A percentile compares a stretch with the other conserved stretches of the same genome.
phyloP scores from a whole-genome alignment of 1,140 invertebrate genomes.

The Zaprionus kolodkinae region DNA sequence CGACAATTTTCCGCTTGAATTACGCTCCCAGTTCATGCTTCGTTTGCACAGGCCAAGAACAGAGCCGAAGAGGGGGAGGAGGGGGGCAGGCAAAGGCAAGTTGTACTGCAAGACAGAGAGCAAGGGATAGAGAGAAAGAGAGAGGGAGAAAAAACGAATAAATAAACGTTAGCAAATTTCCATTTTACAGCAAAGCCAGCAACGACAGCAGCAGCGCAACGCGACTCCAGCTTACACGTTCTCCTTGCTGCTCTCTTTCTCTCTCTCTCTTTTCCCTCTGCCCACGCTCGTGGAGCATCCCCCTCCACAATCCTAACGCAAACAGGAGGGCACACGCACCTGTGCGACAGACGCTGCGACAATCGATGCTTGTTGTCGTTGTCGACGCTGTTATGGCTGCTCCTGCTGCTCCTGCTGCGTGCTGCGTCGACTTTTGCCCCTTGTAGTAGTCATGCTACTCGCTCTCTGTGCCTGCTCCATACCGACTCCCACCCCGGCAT shows the following conservation, averaged over 20 bases:
- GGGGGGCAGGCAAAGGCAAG: slow-evolving; percentile 7
- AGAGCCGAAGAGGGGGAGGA: slow-evolving; percentile 1
- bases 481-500: slow-evolving; percentile 56
- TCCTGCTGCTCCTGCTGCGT: neutral
- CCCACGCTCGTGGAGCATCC: no score
- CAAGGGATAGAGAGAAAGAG: neutral
- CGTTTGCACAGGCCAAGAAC: slow-evolving; percentile 68
- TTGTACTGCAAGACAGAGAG: slow-evolving; percentile 6
- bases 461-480: slow-evolving; percentile 13
- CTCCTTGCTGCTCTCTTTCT: neutral
- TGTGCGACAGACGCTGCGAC: slow-evolving; percentile 61
- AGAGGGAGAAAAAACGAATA: slow-evolving; percentile 57
- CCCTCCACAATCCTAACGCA: neutral
- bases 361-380: slow-evolving; percentile 65
- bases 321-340: slow-evolving; percentile 43
- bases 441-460: slow-evolving; percentile 19
- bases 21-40: slow-evolving; percentile 81
- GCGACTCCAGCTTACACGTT: slow-evolving; percentile 25
- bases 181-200: slow-evolving; percentile 72
- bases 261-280: neutral
- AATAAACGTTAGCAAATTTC: slow-evolving; percentile 82
- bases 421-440: slow-evolving; percentile 21
- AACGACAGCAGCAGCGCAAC: slow-evolving; percentile 37
- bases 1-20: slow-evolving; percentile 83
- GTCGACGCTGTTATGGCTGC: slow-evolving; percentile 22